Conservation (phyloP, 2,888 invertebrate species). For the Punctoribates punctum region DNA sequence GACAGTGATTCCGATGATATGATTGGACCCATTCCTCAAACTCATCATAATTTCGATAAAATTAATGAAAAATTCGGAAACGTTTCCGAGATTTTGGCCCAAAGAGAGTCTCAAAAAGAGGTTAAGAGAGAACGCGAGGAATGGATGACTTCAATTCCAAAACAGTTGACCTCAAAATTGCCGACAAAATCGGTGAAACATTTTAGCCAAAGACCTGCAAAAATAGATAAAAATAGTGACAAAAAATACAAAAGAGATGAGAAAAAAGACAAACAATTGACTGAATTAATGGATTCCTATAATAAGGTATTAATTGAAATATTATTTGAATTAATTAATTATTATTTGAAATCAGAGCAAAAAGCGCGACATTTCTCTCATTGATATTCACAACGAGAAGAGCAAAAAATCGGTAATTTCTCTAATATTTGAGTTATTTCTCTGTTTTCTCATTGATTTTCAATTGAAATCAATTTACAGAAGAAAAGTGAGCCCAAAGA, state of each 20-base stretch:
- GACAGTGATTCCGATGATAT: conserved; percentile 35
- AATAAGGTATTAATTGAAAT: conserved; percentile 12
- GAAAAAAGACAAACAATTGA: conserved; percentile 30
- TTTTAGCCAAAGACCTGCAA: conserved; percentile 38
- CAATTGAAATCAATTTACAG: not conserved
- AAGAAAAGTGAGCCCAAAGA: conserved; percentile 24
- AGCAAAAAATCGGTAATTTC: conserved; percentile 20
- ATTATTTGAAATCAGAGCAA: conserved; percentile 14
- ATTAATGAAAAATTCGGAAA: not conserved
- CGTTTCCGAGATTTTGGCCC: not conserved
- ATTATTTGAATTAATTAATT: not conserved
- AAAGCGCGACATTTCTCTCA: conserved; percentile 29
- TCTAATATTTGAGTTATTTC: not conserved
- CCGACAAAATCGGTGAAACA: conserved; percentile 36
- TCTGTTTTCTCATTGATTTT: conserved; percentile 5
- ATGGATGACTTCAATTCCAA: conserved; percentile 41
- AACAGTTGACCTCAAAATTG: conserved; percentile 16
- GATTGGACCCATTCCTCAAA: conserved; percentile 37
- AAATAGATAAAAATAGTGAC: not conserved
- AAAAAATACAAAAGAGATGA: conserved; percentile 13
- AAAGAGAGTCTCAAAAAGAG: not conserved
- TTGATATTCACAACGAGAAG: conserved; percentile 32
- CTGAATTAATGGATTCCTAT: conserved; percentile 21
- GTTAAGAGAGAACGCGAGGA: conserved; percentile 34
- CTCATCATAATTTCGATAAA: conserved; percentile 34